A percentile compares a stretch with the other conserved stretches of the same genome.
phyloP scores from a whole-genome alignment of 2,888 invertebrate species.

The Agonopterix arenella region DNA sequence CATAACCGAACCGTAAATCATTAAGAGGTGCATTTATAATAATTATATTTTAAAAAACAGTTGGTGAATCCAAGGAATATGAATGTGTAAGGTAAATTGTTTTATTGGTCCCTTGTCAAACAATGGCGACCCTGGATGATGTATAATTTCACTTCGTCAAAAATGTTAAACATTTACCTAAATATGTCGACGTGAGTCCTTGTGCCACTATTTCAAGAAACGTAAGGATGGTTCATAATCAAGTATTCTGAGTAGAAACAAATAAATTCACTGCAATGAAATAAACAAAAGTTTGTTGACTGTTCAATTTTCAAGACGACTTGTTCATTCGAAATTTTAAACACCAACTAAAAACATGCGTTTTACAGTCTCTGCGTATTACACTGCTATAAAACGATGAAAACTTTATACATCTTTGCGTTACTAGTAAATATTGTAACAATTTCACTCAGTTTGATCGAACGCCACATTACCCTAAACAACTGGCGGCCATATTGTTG shows the following conservation, averaged over 20 bases:
- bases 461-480: conserved; percentile 78
- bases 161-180: conserved; percentile 58
- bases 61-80: not conserved
- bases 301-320: conserved; percentile 71
- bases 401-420: conserved; percentile 70
- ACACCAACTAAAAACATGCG: conserved; percentile 57
- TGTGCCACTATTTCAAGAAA: conserved; percentile 63
- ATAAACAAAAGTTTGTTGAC: conserved; percentile 78
- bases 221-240: conserved; percentile 68
- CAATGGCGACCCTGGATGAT: conserved; percentile 70
- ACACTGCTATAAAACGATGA: conserved; percentile 71
- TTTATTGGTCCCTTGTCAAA: conserved; percentile 46
- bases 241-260: conserved; percentile 54
- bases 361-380: conserved; percentile 57
- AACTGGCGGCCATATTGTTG: conserved; percentile 76
- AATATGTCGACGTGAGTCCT: conserved; percentile 62
- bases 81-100: not conserved
- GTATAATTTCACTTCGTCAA: conserved; percentile 15
- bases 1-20: no score
- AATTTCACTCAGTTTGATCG: conserved; percentile 73
- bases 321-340: conserved; percentile 61
- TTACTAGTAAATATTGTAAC: conserved; percentile 65
- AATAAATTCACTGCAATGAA: conserved; percentile 64
- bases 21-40: no score
- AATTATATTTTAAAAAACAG: no score